Conservation (phyloP, 2,113 vertebrate species). For the Carassius auratus region DNA sequence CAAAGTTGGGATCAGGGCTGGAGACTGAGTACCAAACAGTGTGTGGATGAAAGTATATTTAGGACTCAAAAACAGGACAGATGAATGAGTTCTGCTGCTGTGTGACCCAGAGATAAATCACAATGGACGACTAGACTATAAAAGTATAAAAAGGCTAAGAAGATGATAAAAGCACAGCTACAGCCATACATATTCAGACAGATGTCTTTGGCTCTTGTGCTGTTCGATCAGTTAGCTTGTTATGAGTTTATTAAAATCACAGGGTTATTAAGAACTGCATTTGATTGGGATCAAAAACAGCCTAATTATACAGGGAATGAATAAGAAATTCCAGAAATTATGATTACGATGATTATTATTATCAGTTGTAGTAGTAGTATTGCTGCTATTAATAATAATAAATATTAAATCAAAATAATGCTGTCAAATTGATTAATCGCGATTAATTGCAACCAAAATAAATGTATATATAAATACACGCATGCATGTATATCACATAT, state of each 20-base stretch:
- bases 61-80: conserved; percentile 6
- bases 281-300: neutral
- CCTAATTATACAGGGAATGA: neutral
- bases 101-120: neutral
- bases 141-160: neutral
- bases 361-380: too few relatives aligned
- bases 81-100: neutral
- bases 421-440: too few relatives aligned
- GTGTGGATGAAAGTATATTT: neutral
- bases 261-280: neutral
- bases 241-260: neutral
- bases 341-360: too few relatives aligned
- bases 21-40: neutral
- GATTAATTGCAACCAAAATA: too few relatives aligned
- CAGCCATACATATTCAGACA: neutral
- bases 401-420: neutral
- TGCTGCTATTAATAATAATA: too few relatives aligned
- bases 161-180: neutral
- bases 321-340: neutral
- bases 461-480: too few relatives aligned
- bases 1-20: neutral
- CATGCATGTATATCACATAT: too few relatives aligned
- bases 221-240: neutral
- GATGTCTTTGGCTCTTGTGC: neutral
- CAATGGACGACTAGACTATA: neutral